Base-by-base conservation (phyloP, 2,113 vertebrate species). In the Stictonetta naevosa region DNA sequence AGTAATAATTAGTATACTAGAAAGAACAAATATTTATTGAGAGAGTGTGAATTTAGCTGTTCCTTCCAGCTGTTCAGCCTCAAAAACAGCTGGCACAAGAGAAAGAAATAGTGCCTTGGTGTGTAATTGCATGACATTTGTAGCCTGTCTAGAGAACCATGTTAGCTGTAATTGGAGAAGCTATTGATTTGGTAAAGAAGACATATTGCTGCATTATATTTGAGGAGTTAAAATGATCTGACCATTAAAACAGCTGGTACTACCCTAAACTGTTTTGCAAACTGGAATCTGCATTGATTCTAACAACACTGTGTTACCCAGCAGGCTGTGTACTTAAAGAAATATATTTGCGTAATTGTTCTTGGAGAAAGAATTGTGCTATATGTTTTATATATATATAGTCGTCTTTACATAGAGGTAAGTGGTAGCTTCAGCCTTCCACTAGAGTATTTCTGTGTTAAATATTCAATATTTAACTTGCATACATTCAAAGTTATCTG, bases 141-240 rank as follows among this genome's bases (percentile, higher is more conserved):
- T 84, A 90, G 40, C 55, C n/a, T 90, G 55, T 33, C 40, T 86
- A 58, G 11, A 80, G 55, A 94, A 63, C 29, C 36, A 56, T 40
- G 60, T 71, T 66, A 94, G 38, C 25, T 31, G 69, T 85, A 71
- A 81, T 23, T 79, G 42, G 69, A 80, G 55, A 83, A 67, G 38
- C 5, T 87, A 83, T 44, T 88, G 94, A 94, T 96, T 95, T 77
- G 92, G 13, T 48, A 95, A 93, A 86, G 66, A 15, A 77, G 72
- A 93, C 19, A 13, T 16, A 74, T 67, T 55, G 13, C 31, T 89
- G 15, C 9, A 2, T 90, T 86, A 53, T 40, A 40, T 73, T 77
- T 91, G 34, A 89, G 95, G 36, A 93, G 68, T 56, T 89, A 86
- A 73, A 83, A 87, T 53, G 2, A 78, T 71, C 44, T 75, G n/a